These are phyloP conservation scores for Pteronura brasiliensis DNA, from an alignment of 2,113 vertebrate genomes.

Conservation along the genomic window DNA sequence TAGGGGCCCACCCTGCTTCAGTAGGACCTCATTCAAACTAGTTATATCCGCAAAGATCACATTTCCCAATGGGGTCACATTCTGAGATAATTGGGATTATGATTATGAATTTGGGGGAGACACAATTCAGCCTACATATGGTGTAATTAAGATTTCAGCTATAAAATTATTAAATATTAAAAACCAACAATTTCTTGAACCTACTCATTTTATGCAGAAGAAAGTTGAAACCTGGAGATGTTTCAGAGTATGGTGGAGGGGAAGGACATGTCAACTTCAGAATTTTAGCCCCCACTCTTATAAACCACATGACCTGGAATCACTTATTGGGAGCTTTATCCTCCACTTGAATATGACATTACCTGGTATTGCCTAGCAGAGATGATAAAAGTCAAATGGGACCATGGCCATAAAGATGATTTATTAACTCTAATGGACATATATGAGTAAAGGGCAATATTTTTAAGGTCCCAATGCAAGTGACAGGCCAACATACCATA, in stretches of 20 bases:
- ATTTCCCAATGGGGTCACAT: not conserved
- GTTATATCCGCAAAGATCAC: not conserved
- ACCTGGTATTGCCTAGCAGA: not conserved
- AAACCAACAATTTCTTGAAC: not conserved
- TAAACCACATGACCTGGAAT: not conserved
- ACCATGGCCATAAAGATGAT: not conserved
- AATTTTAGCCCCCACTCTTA: not conserved
- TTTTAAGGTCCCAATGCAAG: not conserved
- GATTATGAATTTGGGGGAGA: not conserved
- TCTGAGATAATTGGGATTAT: not conserved
- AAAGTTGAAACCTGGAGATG: not conserved
- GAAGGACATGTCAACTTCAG: not conserved
- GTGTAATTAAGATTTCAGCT: not conserved
- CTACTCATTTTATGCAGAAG: not conserved
- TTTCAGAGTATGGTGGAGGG: not conserved
- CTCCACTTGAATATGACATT: not conserved
- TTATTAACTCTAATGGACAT: not conserved
- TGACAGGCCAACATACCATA: not conserved
- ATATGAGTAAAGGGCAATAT: not conserved
- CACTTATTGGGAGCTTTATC: too few species aligned
- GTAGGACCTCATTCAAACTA: not conserved
- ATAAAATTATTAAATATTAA: not conserved
- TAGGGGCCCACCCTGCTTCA: not conserved
- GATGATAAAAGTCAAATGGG: not conserved
- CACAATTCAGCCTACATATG: not conserved